Evolutionary conservation across 2,113 vertebrate genomes (phyloP).

Genomic region (Ia io): DNA sequence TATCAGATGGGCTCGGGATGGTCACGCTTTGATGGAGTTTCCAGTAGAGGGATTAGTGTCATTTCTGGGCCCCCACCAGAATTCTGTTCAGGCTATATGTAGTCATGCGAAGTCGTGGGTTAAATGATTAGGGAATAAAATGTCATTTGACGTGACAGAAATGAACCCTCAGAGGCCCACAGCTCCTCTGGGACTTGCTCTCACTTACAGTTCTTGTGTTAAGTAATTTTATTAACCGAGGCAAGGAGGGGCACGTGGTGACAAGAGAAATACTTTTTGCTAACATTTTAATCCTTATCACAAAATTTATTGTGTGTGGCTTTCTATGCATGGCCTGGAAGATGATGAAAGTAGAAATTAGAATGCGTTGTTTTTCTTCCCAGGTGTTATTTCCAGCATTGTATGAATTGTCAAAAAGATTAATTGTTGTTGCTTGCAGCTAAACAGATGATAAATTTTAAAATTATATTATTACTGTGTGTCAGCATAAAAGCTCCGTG

Average conservation of each 20-base stretch:
- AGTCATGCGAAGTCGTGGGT: conserved; percentile 83
- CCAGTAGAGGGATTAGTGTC: conserved; percentile 33
- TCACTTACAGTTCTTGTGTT: conserved; percentile 77
- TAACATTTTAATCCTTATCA: conserved; percentile 81
- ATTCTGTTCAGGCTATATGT: conserved; percentile 70
- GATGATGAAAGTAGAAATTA: conserved; percentile 73
- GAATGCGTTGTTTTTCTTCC: conserved; percentile 59
- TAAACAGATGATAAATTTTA: conserved; percentile 87
- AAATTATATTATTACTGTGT: conserved; percentile 84
- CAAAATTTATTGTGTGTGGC: conserved; percentile 80
- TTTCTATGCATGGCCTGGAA: conserved; percentile 43
- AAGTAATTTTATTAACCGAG: conserved; percentile 87
- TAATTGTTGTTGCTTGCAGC: conserved; percentile 83
- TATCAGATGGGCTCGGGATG: background rate
- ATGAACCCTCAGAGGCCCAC: conserved; percentile 73
- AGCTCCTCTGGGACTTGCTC: conserved; percentile 79
- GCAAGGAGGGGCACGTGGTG: conserved; percentile 56
- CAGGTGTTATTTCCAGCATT: conserved; percentile 79
- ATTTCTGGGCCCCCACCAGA: conserved; percentile 1
- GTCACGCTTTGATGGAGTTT: background rate
- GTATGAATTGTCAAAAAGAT: conserved; percentile 81
- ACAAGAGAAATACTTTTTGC: conserved; percentile 74
- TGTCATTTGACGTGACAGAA: conserved; percentile 82
- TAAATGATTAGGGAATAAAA: conserved; percentile 86
- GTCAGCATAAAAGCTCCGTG: conserved; percentile 83